Evolutionary conservation across 1,140 invertebrate species (phyloP), one percentile per base, ranked within the genome.

Genomic region (Thaumetopoea pityocampa): DNA sequence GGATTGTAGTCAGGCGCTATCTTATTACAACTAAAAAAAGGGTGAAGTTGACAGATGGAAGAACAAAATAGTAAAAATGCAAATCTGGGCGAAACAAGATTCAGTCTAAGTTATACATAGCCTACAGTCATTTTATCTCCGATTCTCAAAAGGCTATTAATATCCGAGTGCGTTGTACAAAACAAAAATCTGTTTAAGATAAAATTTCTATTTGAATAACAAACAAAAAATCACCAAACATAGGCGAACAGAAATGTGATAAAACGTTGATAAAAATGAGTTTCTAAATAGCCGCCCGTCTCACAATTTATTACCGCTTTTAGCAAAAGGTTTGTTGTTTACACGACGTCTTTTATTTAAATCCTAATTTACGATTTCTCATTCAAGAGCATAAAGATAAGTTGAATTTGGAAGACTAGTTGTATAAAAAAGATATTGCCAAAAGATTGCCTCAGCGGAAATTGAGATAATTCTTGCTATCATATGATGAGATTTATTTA

Each of bases 241-340:
- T 58, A 51, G 43, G n/a, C 40, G 35, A 49, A 22, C 41, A 50
- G 38, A 51, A 51, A 34, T 46, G 47, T 61, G 57, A 65, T 52
- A 66, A 64, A 59, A 59, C 26, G 12, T 23, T 34, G 8, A 46
- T 27, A 66, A 71, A 66, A 67, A 62, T 46, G 20, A 5, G 5
- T 24, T n/a, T 19, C 36, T 16, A 55, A 67, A 67, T 63, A 63
- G 55, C 52, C 37, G 55, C 47, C 45, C 24, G 54, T 61, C 51
- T 42, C 45, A 55, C 51, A 65, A 76, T 76, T 72, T 76, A 76
- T 72, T 68, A 48, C 55, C 54, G 62, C 71, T 76, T 76, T 76
- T 76, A 76, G 68, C 68, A 70, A 72, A 71, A 76, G 68, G 64
- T 76, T 72, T 67, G 67, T 49, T 72, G 68, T 72, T 76, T 65